Percentiles rank a stretch among this genome's conserved stretches.
These are phyloP conservation scores for Planiliza haematocheilus DNA, from an alignment of 2,113 vertebrate genomes.

Conservation along the genomic window DNA sequence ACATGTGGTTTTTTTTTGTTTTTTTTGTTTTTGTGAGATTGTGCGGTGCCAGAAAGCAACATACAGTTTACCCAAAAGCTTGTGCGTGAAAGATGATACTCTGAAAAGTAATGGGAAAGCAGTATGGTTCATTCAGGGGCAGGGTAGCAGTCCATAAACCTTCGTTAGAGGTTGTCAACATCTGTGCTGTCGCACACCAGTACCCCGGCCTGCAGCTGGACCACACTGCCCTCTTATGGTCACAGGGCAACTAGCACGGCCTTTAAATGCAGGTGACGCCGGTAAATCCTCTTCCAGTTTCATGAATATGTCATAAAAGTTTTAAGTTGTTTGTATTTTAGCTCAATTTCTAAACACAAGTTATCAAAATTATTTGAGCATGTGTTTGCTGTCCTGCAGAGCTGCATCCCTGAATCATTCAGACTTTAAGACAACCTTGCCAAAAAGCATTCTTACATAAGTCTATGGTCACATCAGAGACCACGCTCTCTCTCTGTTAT, in stretches of 20 bases:
- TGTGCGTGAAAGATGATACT: constrained; percentile 18
- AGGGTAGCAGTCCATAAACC: constrained; percentile 10
- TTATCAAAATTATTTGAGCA: not conserved
- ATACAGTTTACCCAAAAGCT: not conserved
- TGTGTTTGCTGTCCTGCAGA: constrained; percentile 1
- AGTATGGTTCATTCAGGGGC: constrained; percentile 21
- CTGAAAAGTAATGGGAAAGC: constrained; percentile 6
- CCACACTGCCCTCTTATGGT: constrained; percentile 62
- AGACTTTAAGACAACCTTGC: constrained; percentile 6
- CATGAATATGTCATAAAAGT: not conserved
- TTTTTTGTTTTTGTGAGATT: not conserved
- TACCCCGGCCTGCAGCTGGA: constrained; percentile 7
- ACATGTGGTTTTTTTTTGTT: not conserved
- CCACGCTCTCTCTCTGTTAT: not conserved
- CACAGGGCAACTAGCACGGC: not conserved
- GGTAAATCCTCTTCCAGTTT: not conserved
- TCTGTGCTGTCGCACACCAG: constrained; percentile 1
- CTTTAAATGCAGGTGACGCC: not conserved
- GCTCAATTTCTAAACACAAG: not conserved
- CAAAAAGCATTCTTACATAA: not conserved
- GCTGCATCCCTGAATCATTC: constrained; percentile 8
- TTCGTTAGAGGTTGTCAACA: constrained; percentile 16
- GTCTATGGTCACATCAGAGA: not conserved
- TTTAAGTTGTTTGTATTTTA: not conserved
- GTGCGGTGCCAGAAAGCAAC: not conserved